Conservation (phyloP, 2,113 vertebrate species). For the Nothocercus julius region DNA sequence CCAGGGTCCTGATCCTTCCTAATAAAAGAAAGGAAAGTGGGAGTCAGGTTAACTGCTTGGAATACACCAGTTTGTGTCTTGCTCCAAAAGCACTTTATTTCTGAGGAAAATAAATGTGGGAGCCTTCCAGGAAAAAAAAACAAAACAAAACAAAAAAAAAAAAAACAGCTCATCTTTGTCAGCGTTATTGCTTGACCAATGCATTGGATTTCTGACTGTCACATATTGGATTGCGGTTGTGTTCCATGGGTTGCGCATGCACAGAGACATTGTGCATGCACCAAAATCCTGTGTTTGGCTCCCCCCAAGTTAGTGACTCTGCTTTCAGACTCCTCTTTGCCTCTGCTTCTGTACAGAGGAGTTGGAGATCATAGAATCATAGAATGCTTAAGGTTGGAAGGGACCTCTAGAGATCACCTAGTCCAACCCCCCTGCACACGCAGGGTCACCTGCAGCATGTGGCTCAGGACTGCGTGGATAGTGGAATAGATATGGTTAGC, state of each 20-base stretch:
- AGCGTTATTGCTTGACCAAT: neutral
- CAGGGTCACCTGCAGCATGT: too few relatives aligned
- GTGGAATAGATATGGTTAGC: neutral
- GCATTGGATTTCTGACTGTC: neutral
- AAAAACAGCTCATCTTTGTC: neutral
- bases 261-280: accelerated
- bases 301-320: neutral
- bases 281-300: neutral
- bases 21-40: neutral
- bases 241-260: accelerated
- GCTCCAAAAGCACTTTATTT: neutral
- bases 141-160: too few relatives aligned
- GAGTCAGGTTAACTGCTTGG: neutral
- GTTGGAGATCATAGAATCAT: neutral
- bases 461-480: too few relatives aligned
- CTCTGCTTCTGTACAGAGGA: neutral
- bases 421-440: too few relatives aligned
- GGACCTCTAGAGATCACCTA: too few relatives aligned
- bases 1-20: neutral
- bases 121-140: neutral
- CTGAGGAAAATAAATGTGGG: neutral
- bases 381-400: too few relatives aligned
- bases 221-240: neutral
- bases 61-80: neutral
- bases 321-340: neutral